Evolutionary conservation across 1,140 invertebrate genomes (phyloP), one percentile per base, ranked within the genome.

Genomic region (Drosophila eugracilis): DNA sequence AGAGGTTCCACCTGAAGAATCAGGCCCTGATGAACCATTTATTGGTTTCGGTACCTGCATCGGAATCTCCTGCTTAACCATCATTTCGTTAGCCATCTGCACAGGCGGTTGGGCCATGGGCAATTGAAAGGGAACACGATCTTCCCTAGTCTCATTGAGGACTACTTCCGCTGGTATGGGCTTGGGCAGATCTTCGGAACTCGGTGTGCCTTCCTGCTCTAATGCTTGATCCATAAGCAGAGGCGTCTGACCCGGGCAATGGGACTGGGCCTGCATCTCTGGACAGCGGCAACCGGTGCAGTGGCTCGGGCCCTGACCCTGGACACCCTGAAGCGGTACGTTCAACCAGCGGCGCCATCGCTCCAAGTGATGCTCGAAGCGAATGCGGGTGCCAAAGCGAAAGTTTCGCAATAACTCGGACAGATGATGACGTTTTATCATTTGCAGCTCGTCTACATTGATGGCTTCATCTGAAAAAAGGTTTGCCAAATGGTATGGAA

Each of bases 311-410:
- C 9, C 28, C 22, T 26, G 62, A 5, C 37, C 62, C 15, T 28
- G 45, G 2, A 9, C 21, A 1, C 69, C 78, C 52, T 73, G 75
- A 4, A 73, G 47, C 4, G 85, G 84, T 15, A 89, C 50, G 22
- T 84, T 81, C 1, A 89, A 45, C 75, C 79, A 84, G 12, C 79
- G 74, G 0, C 84, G 84, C 84, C 89, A 91, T 4, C 81, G 85
- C n/a, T 89, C 78, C 60, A 89, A 24, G 22, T 89, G 72, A 49
- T 89, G 84, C 41, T 89, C 84, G 4, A 89, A 89, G 12, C 84
- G 78, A 6, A 89, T 89, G 1, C 85, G 49, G 0, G 84, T 89
- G 1, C 84, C 85, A 4, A 73, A 89, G 2, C 81, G 69, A 49
- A 86, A 80, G 22, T 86, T 76, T 3, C 70, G 42, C 22, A 90